Evolutionary conservation across 2,888 invertebrate genomes (phyloP), one percentile per base, ranked within the genome.

Genomic region (Netelia melanura): DNA sequence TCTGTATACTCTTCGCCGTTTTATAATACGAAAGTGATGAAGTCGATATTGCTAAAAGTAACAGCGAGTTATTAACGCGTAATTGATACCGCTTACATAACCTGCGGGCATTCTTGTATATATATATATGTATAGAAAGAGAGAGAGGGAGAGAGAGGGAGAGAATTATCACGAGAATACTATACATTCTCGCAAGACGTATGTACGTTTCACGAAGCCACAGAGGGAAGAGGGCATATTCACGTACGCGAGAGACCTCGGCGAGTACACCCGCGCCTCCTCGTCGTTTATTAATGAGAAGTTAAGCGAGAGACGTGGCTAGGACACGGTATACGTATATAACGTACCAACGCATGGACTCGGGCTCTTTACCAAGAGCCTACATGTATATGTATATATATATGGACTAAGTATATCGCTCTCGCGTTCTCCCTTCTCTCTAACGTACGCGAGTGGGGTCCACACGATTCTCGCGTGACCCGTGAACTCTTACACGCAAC

Each of bases 401-500:
- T 80, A 61, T 38, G 48, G 72, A 62, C 54, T 67, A 48, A 81
- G 76, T 76, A 61, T 76, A 70, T 68, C 43, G 67, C 68, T 61
- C 54, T 62, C 68, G 61, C 61, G 48, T 61, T 75, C 68, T 30
- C 67, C 61, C 48, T 48, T 70, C 61, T 56, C 30, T 68, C 38
- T 38, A 38, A 52, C 44, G 72, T 83, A 72, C 65, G 64, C 75
- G 81, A 81, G 58, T 68, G 74, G 80, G 89, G 91, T 91, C 90
- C 90, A 90, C 90, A 91, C 90, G 91, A 91, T 91, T 91, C 91
- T 91, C 90, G 90, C 90, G 90, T 92, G 92, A 92, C 92, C 92
- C 90, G 89, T 91, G 91, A 91, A 91, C 91, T 90, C 90, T 91
- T 89, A 90, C 90, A 90, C 91, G 91, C 91, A 91, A 90, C 91